A percentile compares a stretch with the other conserved stretches of the same genome.
Evolutionary conservation across 2,888 invertebrate species (phyloP).

Genomic region (Morpho achilles): DNA sequence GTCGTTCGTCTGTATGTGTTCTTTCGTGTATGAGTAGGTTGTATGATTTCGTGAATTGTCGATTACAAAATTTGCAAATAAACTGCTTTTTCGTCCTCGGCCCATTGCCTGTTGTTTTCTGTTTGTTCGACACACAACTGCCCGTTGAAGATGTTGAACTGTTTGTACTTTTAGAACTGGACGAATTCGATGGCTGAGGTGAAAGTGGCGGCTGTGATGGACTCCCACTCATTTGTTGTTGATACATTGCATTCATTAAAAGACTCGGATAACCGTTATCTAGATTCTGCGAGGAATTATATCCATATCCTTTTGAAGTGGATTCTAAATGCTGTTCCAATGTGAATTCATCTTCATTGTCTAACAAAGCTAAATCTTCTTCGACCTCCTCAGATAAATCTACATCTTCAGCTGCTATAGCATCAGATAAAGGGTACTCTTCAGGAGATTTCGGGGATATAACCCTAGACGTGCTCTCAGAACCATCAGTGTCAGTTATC

Average conservation of each 20-base stretch:
- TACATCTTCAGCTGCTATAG: slow-evolving; percentile 80
- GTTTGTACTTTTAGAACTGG: slow-evolving; percentile 63
- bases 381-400: slow-evolving; percentile 85
- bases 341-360: slow-evolving; percentile 86
- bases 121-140: slow-evolving; percentile 69
- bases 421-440: slow-evolving; percentile 70
- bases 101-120: slow-evolving; percentile 76
- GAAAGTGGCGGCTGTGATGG: slow-evolving; percentile 68
- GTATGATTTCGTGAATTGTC: slow-evolving; percentile 98
- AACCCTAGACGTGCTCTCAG: slow-evolving; percentile 55
- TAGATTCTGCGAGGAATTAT: slow-evolving; percentile 75
- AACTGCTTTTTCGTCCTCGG: slow-evolving; percentile 98
- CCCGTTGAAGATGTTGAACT: slow-evolving; percentile 67
- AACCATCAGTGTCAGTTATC: slow-evolving; percentile 66
- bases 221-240: slow-evolving; percentile 75
- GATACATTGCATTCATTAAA: slow-evolving; percentile 84
- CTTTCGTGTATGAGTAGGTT: slow-evolving; percentile 98
- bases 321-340: slow-evolving; percentile 77
- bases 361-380: slow-evolving; percentile 86
- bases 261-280: slow-evolving; percentile 85
- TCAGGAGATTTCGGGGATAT: slow-evolving; percentile 72
- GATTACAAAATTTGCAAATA: slow-evolving; percentile 98
- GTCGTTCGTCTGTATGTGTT: slow-evolving; percentile 98
- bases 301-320: slow-evolving; percentile 63
- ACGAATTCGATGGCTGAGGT: slow-evolving; percentile 65